phyloP scores from a whole-genome alignment of 2,888 invertebrate species.

The Aphidius colemani region DNA sequence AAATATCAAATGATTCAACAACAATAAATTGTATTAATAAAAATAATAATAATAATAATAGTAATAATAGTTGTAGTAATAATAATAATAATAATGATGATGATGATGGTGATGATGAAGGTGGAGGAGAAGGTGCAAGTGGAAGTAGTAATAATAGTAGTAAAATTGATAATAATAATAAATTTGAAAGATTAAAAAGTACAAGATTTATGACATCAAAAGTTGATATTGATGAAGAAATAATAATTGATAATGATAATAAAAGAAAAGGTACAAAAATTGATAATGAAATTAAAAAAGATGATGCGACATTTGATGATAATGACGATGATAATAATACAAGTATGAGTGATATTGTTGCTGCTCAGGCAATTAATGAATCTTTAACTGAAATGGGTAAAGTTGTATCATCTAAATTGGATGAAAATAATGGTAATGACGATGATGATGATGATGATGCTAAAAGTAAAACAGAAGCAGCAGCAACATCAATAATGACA shows the following conservation, averaged over 20 bases:
- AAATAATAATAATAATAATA: not conserved
- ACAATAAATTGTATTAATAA: conserved; percentile 20
- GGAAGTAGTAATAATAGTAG: not conserved
- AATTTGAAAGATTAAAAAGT: conserved; percentile 43
- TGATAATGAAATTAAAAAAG: conserved; percentile 33
- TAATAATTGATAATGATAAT: conserved; percentile 40
- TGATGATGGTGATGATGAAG: conserved; percentile 13
- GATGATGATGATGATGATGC: not conserved
- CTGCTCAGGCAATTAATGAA: conserved; percentile 56
- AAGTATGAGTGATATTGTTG: conserved; percentile 56
- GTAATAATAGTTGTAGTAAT: not conserved
- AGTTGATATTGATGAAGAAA: conserved; percentile 38
- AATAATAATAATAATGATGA: conserved; percentile 17
- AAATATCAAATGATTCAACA: conserved; percentile 29
- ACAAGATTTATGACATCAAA: conserved; percentile 55
- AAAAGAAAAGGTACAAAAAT: conserved; percentile 38
- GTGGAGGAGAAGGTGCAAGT: conserved; percentile 9
- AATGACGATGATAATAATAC: conserved; percentile 5
- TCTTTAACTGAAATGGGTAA: conserved; percentile 57
- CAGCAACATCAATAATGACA: too few species aligned
- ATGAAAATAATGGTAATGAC: conserved; percentile 19
- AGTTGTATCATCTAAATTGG: conserved; percentile 43
- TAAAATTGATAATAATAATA: conserved; percentile 27
- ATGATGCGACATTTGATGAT: conserved; percentile 50
- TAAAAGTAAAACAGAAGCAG: not conserved